Evolutionary conservation across 2,797 vertebrate species (phyloP).

Genomic region (Brachymystax lenok): DNA sequence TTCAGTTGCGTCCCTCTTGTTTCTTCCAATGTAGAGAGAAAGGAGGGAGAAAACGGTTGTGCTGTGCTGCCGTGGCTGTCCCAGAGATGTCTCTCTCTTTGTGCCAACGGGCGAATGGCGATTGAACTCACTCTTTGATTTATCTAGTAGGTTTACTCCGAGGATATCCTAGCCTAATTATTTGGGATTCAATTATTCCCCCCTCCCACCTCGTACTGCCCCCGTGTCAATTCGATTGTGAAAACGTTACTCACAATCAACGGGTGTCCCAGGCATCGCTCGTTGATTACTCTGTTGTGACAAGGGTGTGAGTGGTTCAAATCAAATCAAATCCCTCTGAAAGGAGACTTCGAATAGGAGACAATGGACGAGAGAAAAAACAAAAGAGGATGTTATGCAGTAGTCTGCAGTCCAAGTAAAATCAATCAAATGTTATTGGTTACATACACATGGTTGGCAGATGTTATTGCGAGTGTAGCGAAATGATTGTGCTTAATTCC

Average conservation of each 20-base stretch:
- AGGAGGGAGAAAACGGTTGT: not conserved
- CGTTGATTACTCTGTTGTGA: not conserved
- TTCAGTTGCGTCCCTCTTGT: not conserved
- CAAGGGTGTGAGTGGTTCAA: not conserved
- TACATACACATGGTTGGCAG: too few species aligned
- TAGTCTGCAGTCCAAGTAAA: too few species aligned
- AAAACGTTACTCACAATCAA: not conserved
- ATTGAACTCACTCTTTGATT: not conserved
- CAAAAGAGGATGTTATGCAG: too few species aligned
- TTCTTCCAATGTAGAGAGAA: constrained; percentile 5
- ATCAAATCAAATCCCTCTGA: constrained; percentile 42
- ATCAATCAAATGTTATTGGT: too few species aligned
- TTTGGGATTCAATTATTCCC: not conserved
- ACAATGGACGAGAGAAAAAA: too few species aligned
- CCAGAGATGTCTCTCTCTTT: constrained; percentile 18
- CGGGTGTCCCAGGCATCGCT: not conserved
- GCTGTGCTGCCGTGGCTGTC: constrained; percentile 45
- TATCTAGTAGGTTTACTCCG: not conserved
- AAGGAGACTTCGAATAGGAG: not conserved
- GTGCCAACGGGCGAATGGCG: constrained; percentile 28
- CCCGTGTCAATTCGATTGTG: not conserved
- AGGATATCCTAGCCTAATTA: not conserved
- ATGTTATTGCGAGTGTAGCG: too few species aligned
- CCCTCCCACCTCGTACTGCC: not conserved
- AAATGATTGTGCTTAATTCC: too few species aligned